Evolutionary conservation across 2,888 invertebrate species (phyloP).

Genomic region (Drosophila rellima): DNA sequence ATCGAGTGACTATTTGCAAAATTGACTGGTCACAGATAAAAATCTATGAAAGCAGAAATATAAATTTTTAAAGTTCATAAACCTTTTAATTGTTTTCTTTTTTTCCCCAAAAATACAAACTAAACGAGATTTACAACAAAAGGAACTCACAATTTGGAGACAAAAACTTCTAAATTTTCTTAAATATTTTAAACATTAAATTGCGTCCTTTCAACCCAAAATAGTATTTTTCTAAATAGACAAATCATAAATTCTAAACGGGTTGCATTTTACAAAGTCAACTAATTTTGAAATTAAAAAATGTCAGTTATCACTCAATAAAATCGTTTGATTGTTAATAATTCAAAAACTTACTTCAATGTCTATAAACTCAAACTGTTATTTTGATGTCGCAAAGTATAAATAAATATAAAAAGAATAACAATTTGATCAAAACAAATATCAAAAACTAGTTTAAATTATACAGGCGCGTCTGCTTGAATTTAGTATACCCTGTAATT

Average conservation of each 20-base stretch:
- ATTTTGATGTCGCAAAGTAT: conserved; percentile 3
- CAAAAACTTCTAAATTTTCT: not conserved
- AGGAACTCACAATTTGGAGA: not conserved
- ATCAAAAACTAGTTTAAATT: conserved; percentile 8
- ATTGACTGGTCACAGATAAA: conserved; percentile 8
- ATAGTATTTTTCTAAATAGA: too few species aligned
- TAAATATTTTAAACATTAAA: not conserved
- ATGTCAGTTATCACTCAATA: too few species aligned
- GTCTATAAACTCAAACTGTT: not conserved
- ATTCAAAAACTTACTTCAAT: not conserved
- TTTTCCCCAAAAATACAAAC: not conserved
- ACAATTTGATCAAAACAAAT: conserved; percentile 2
- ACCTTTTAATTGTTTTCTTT: not conserved
- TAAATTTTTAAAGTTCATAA: conserved; percentile 4
- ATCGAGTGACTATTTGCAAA: conserved; percentile 20
- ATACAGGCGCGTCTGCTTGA: not conserved
- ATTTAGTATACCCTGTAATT: conserved; percentile 1
- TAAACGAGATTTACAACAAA: not conserved
- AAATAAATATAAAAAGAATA: not conserved
- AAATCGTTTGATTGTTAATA: too few species aligned
- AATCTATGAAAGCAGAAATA: conserved; percentile 1
- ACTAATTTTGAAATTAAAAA: too few species aligned
- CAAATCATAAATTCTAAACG: too few species aligned
- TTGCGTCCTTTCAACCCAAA: too few species aligned
- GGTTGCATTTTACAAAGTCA: too few species aligned